Evolutionary conservation across 2,888 invertebrate species (phyloP).

Genomic region (Stenoptilia bipunctidactyla): DNA sequence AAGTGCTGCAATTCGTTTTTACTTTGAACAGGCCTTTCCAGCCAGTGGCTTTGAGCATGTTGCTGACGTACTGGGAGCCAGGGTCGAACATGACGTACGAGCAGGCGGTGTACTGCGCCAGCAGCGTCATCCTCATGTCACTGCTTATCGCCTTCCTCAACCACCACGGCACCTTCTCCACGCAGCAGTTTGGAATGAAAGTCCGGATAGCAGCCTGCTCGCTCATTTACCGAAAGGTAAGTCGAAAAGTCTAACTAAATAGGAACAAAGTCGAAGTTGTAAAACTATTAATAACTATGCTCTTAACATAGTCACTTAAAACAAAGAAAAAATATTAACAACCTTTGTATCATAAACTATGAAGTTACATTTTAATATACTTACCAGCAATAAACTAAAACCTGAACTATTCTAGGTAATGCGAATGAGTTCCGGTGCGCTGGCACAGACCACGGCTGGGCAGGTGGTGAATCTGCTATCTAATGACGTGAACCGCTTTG

Average conservation of each 20-base stretch:
- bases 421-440: conserved; percentile 82
- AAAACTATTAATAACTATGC: too few species aligned
- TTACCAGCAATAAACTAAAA: too few species aligned
- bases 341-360: too few species aligned
- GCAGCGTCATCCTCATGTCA: conserved; percentile 67
- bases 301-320: too few species aligned
- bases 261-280: too few species aligned
- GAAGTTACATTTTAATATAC: too few species aligned
- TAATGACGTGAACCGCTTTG: conserved; percentile 94
- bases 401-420: conserved; percentile 68
- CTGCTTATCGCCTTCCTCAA: conserved; percentile 70
- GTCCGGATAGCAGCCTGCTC: conserved; percentile 86
- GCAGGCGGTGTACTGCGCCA: conserved; percentile 75
- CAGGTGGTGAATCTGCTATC: conserved; percentile 94
- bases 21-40: conserved; percentile 70
- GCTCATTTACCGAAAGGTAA: conserved; percentile 87
- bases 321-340: too few species aligned
- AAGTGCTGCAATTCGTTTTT: background rate
- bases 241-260: conserved; percentile 9
- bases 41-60: conserved; percentile 75
- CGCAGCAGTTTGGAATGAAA: conserved; percentile 84
- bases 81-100: conserved; percentile 56
- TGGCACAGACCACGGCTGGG: conserved; percentile 90
- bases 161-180: conserved; percentile 76
- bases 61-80: conserved; percentile 76